Evolutionary conservation across 2,797 vertebrate genomes (phyloP).

Genomic region (Anguilla marmorata): DNA sequence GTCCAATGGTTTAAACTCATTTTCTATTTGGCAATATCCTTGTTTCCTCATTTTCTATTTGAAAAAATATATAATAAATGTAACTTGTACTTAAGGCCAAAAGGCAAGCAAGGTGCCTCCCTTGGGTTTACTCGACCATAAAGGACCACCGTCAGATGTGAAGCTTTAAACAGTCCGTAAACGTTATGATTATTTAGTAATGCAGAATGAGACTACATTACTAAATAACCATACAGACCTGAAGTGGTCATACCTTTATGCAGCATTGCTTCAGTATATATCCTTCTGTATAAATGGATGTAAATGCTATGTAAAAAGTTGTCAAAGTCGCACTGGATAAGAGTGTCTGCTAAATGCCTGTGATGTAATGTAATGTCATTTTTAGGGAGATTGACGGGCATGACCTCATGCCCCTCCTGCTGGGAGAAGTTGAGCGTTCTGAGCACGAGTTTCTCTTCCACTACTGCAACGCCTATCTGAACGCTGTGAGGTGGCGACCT

Average conservation of each 20-base stretch:
- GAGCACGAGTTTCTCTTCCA: slow-evolving; percentile 89
- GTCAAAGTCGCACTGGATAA: too few species aligned
- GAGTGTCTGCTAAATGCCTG: background rate
- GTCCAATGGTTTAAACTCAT: background rate
- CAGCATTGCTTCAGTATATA: too few species aligned
- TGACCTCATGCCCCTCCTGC: slow-evolving; percentile 83
- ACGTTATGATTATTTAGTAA: background rate
- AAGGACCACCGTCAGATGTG: background rate
- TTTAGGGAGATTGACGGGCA: slow-evolving; percentile 82
- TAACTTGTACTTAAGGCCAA: background rate
- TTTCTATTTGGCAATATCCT: background rate
- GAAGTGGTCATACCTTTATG: background rate
- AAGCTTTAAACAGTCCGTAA: background rate
- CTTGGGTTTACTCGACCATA: background rate
- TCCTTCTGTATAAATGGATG: too few species aligned
- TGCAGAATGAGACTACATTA: background rate
- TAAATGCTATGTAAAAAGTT: too few species aligned
- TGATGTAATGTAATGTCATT: slow-evolving; percentile 25
- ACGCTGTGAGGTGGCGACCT: slow-evolving; percentile 84
- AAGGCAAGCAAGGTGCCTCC: background rate
- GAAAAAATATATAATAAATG: background rate
- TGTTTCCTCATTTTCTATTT: background rate
- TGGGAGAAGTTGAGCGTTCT: slow-evolving; percentile 62
- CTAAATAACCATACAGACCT: too few species aligned
- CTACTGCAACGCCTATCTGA: slow-evolving; percentile 84